Evolutionary conservation across 1,140 invertebrate genomes (phyloP).

Genomic region (Conus betulinus): DNA sequence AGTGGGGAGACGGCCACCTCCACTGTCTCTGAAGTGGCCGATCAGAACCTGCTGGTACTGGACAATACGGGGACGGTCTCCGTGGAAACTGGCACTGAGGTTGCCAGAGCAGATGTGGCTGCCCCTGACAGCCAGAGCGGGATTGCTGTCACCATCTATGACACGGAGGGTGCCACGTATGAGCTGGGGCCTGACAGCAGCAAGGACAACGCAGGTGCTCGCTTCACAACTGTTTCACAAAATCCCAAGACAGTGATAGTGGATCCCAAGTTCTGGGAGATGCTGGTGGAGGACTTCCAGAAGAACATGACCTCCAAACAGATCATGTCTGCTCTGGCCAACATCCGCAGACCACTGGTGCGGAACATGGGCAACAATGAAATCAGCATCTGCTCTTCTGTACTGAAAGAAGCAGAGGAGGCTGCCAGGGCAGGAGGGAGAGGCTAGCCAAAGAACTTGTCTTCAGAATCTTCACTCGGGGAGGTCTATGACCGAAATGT

Average conservation of each 20-base stretch:
- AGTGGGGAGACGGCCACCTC: constrained; percentile 43
- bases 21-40: constrained; percentile 43
- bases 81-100: constrained; percentile 8
- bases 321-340: constrained; percentile 45
- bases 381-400: constrained; percentile 49
- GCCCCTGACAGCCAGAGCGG: constrained; percentile 45
- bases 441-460: constrained; percentile 48
- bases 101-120: constrained; percentile 14
- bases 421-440: constrained; percentile 48
- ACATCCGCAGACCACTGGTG: constrained; percentile 41
- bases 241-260: constrained; percentile 49
- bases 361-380: constrained; percentile 48
- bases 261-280: constrained; percentile 50
- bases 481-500: constrained; percentile 51
- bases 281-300: constrained; percentile 51
- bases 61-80: background rate
- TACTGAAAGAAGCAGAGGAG: constrained; percentile 47
- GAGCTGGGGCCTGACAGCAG: constrained; percentile 47
- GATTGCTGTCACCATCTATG: constrained; percentile 48
- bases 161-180: constrained; percentile 42
- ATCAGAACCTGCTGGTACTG: constrained; percentile 38
- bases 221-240: constrained; percentile 43
- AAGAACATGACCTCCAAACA: constrained; percentile 51
- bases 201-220: constrained; percentile 38
- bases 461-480: constrained; percentile 47